These are phyloP conservation scores for Triops longicaudatus DNA, from an alignment of 1,140 invertebrate species.

Conservation along the genomic window DNA sequence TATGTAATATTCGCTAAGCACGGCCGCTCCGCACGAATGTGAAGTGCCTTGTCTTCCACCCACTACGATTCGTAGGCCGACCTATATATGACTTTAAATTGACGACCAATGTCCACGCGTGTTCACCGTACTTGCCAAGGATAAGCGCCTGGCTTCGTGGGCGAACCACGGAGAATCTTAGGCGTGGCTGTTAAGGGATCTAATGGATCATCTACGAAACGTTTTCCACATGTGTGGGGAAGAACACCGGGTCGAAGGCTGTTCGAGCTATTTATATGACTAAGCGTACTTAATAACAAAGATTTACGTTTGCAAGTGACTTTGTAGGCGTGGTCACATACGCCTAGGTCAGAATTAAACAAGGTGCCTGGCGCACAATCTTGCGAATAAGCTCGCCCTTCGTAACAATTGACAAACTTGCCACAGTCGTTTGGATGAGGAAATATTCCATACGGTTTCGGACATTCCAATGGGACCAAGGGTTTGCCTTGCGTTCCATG, in stretches of 20 bases:
- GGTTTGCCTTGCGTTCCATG: background rate
- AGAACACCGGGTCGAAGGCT: conserved; percentile 18
- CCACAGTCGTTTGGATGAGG: conserved; percentile 53
- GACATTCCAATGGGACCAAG: conserved; percentile 21
- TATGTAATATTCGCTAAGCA: conserved; percentile 57
- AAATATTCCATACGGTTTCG: conserved; percentile 42
- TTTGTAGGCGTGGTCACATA: conserved; percentile 55
- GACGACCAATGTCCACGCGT: background rate
- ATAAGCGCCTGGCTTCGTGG: conserved; percentile 48
- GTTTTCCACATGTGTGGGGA: conserved; percentile 31
- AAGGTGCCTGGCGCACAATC: conserved; percentile 58
- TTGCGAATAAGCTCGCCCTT: conserved; percentile 49
- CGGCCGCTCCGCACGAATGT: conserved; percentile 69
- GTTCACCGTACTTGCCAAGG: conserved; percentile 55
- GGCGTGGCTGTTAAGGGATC: conserved; percentile 25
- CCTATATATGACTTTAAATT: conserved; percentile 43
- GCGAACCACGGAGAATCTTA: conserved; percentile 40
- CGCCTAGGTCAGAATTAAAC: conserved; percentile 47
- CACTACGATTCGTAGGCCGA: conserved; percentile 54
- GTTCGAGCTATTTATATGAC: background rate
- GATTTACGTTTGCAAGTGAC: conserved; percentile 40
- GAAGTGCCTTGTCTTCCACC: conserved; percentile 43
- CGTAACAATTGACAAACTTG: conserved; percentile 58
- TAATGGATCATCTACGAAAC: conserved; percentile 31
- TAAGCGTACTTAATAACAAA: background rate